Conservation (phyloP, 1,140 invertebrate genomes). For the Drosophila kikkawai region DNA sequence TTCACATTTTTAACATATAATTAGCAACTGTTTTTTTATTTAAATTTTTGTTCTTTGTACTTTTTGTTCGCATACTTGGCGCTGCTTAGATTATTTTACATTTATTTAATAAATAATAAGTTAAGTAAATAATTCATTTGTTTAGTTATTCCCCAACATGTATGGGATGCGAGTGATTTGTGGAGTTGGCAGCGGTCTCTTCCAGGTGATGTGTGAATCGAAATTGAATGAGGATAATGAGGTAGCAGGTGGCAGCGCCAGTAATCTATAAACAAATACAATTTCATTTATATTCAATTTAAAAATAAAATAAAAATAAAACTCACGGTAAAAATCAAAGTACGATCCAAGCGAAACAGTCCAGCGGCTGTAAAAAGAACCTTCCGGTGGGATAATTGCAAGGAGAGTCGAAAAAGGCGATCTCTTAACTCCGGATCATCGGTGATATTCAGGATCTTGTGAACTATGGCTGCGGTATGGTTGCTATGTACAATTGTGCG, state of each 20-base stretch:
- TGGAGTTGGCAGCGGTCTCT: conserved; percentile 27
- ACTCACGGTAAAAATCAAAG: conserved; percentile 80
- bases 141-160: conserved; percentile 21
- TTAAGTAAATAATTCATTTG: neutral
- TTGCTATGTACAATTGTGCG: conserved; percentile 68
- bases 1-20: too few relatives aligned
- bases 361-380: conserved; percentile 79
- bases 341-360: conserved; percentile 79
- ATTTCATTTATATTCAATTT: neutral
- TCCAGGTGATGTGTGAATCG: conserved; percentile 66
- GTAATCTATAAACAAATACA: conserved; percentile 54
- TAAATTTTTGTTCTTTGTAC: neutral
- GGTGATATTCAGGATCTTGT: conserved; percentile 79
- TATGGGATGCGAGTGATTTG: conserved; percentile 7
- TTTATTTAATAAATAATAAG: neutral
- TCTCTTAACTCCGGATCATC: conserved; percentile 73
- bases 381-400: conserved; percentile 74
- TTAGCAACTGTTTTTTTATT: too few relatives aligned
- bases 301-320: neutral
- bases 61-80: neutral
- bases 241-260: conserved; percentile 79
- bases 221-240: conserved; percentile 80
- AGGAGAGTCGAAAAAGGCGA: conserved; percentile 69
- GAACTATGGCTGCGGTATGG: conserved; percentile 69
- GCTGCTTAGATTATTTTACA: neutral